These are phyloP conservation scores for Lamellibrachia columna DNA, from an alignment of 2,888 invertebrate species.

Conservation along the genomic window DNA sequence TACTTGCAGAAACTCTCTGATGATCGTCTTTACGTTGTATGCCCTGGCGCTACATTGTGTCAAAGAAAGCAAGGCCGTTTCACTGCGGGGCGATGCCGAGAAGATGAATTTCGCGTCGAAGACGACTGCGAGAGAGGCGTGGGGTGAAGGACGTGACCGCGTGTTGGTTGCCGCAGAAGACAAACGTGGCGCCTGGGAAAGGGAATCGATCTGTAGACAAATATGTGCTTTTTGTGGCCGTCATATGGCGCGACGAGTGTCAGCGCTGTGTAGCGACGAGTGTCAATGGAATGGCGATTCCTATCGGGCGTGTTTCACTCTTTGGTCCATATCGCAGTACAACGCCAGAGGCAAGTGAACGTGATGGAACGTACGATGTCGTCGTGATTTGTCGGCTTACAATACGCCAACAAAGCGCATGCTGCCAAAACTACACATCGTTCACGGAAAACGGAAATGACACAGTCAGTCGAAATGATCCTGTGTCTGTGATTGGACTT, in stretches of 20 bases:
- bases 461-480: background rate
- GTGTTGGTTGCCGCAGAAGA: background rate
- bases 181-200: background rate
- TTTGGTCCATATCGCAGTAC: background rate
- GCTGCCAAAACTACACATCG: background rate
- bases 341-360: background rate
- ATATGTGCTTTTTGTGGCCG: constrained; percentile 17
- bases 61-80: background rate
- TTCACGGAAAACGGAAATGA: background rate
- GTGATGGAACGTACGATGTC: background rate
- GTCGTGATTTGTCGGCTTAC: background rate
- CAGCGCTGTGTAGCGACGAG: constrained; percentile 21
- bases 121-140: background rate
- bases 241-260: constrained; percentile 20
- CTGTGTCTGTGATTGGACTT: background rate
- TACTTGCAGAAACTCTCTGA: background rate
- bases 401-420: background rate
- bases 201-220: background rate
- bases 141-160: background rate
- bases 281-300: constrained; percentile 21
- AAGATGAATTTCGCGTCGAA: background rate
- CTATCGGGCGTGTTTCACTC: constrained; percentile 19
- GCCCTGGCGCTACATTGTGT: background rate
- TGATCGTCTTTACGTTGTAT: background rate
- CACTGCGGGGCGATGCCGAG: background rate